A percentile compares a stretch with the other conserved stretches of the same genome.
These are phyloP conservation scores for Sinocyclocheilus anshuiensis DNA, from an alignment of 2,113 vertebrate species.

Conservation along the genomic window DNA sequence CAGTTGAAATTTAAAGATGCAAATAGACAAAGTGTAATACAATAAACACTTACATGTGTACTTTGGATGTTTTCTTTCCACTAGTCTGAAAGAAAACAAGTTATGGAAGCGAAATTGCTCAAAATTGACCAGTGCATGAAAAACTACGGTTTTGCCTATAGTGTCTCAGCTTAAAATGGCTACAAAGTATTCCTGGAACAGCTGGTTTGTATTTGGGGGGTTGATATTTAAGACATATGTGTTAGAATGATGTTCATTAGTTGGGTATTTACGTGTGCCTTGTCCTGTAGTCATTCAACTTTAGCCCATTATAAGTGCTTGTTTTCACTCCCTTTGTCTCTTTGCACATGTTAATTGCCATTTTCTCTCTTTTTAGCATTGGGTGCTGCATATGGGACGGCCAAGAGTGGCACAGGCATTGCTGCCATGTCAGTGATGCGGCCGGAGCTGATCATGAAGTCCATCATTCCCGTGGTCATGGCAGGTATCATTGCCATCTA, in stretches of 20 bases:
- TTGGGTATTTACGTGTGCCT: neutral
- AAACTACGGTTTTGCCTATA: neutral
- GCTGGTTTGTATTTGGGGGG: neutral
- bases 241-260: conserved; percentile 1
- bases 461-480: conserved; percentile 99
- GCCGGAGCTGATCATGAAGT: conserved; percentile 99
- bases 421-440: conserved; percentile 99
- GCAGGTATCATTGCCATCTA: conserved; percentile 99
- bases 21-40: neutral
- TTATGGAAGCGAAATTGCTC: neutral
- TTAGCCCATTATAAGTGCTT: neutral
- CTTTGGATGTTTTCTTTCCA: neutral
- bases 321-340: neutral
- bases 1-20: neutral
- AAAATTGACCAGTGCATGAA: neutral
- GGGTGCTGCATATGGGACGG: conserved; percentile 96
- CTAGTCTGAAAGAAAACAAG: neutral
- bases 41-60: neutral
- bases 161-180: neutral
- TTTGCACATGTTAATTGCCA: neutral
- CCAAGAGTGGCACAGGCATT: conserved; percentile 97
- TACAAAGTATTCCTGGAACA: neutral
- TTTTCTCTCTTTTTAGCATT: conserved; percentile 77
- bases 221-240: neutral
- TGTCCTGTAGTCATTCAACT: neutral